phyloP scores from a whole-genome alignment of 2,113 vertebrate species.

The Peromyscus maniculatus region DNA sequence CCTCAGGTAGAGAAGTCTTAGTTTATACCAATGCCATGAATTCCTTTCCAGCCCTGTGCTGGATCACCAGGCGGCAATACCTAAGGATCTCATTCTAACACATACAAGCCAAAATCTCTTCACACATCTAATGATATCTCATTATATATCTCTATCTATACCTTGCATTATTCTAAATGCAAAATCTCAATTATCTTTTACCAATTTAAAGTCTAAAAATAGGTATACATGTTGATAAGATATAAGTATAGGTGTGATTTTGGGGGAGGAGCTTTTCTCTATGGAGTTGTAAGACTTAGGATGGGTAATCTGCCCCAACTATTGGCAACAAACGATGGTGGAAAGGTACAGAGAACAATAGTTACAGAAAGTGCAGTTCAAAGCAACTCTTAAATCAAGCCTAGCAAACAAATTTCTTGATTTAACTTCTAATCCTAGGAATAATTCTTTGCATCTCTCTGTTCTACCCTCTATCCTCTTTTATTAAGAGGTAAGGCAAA shows the following conservation, averaged over 20 bases:
- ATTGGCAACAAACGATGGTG: background rate
- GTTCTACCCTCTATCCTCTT: background rate
- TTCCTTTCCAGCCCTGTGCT: too few species aligned
- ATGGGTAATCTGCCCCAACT: background rate
- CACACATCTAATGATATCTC: background rate
- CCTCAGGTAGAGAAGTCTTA: too few species aligned
- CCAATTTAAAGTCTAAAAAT: background rate
- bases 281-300: background rate
- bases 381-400: slow-evolving; percentile 29
- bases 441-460: background rate
- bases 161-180: background rate
- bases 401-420: background rate
- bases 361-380: background rate
- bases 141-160: background rate
- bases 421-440: background rate
- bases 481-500: background rate
- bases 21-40: too few species aligned
- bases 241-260: background rate
- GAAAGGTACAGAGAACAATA: background rate
- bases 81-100: background rate
- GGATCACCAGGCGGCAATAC: too few species aligned
- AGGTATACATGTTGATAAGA: background rate
- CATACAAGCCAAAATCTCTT: background rate
- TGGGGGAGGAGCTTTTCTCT: background rate
- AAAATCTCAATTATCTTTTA: background rate